Conservation (phyloP, 2,888 invertebrate genomes). For the Tiliacea citrago region DNA sequence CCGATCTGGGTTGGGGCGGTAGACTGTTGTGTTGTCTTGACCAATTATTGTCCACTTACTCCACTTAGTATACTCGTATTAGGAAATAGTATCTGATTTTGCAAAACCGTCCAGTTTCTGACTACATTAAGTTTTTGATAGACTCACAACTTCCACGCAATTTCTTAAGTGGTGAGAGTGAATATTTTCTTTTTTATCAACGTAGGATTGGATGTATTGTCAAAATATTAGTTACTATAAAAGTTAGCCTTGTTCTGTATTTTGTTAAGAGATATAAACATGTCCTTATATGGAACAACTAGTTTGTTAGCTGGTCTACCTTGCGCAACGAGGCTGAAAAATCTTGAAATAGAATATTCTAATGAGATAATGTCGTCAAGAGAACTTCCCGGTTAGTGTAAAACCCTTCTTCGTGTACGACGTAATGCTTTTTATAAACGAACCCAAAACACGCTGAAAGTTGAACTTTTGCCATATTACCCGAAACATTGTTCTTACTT, state of each 20-base stretch:
- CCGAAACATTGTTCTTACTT: conserved; percentile 45
- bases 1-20: background rate
- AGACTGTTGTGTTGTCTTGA: conserved; percentile 4
- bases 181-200: background rate
- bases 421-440: conserved; percentile 52
- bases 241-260: background rate
- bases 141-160: background rate
- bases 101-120: conserved; percentile 22
- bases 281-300: background rate
- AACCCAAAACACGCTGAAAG: conserved; percentile 34
- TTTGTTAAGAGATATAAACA: background rate
- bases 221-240: background rate
- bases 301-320: background rate
- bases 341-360: conserved; percentile 25
- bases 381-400: conserved; percentile 22
- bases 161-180: background rate
- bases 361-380: conserved; percentile 27
- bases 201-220: background rate
- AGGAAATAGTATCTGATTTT: conserved; percentile 29
- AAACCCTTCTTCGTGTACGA: conserved; percentile 35
- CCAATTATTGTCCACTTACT: conserved; percentile 4
- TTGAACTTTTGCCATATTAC: conserved; percentile 63
- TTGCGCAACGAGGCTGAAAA: conserved; percentile 5
- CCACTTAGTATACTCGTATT: background rate
- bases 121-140: background rate